These are phyloP conservation scores for Drosophila peninsularis DNA, from an alignment of 2,888 invertebrate genomes.

Conservation along the genomic window DNA sequence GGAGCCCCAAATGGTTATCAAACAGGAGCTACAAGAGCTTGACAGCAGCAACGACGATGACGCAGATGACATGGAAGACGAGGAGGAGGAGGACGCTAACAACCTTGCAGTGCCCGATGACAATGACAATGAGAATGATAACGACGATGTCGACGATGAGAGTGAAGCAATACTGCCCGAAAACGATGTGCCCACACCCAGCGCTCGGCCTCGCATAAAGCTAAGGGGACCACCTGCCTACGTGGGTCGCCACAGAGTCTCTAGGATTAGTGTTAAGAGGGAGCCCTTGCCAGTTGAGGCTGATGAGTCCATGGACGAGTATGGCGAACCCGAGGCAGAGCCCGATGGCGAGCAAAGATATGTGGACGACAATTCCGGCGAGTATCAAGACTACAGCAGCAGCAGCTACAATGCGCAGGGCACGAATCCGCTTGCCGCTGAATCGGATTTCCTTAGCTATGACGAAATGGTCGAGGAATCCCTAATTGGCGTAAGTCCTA, in stretches of 20 bases:
- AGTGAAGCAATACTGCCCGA: slow-evolving; percentile 62
- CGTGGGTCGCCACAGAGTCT: slow-evolving; percentile 3
- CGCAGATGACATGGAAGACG: slow-evolving; percentile 1
- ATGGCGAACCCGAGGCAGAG: slow-evolving; percentile 53
- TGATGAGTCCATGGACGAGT: slow-evolving; percentile 66
- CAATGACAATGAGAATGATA: slow-evolving; percentile 13
- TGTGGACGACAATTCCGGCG: slow-evolving; percentile 65
- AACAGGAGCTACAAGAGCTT: slow-evolving; percentile 70
- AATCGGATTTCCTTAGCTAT: slow-evolving; percentile 72
- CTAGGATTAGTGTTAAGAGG: slow-evolving; percentile 44
- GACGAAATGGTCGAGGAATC: slow-evolving; percentile 82
- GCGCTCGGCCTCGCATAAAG: slow-evolving; percentile 44
- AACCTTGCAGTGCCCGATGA: slow-evolving; percentile 26
- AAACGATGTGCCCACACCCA: slow-evolving; percentile 42
- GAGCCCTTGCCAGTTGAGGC: slow-evolving; percentile 55
- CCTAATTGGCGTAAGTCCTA: slow-evolving; percentile 71
- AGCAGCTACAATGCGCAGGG: slow-evolving; percentile 43
- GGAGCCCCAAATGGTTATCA: slow-evolving; percentile 80
- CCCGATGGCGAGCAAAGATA: slow-evolving; percentile 53
- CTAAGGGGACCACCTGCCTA: slow-evolving; percentile 16
- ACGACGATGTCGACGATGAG: slow-evolving; percentile 48
- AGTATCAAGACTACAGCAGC: slow-evolving; percentile 57
- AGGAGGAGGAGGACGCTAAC: slow-evolving; percentile 30
- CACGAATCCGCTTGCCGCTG: slow-evolving; percentile 44
- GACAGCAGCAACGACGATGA: slow-evolving; percentile 58